Evolutionary conservation across 64 coral and sea anemone genomes (phyloP).

Genomic region (Acropora yongei): DNA sequence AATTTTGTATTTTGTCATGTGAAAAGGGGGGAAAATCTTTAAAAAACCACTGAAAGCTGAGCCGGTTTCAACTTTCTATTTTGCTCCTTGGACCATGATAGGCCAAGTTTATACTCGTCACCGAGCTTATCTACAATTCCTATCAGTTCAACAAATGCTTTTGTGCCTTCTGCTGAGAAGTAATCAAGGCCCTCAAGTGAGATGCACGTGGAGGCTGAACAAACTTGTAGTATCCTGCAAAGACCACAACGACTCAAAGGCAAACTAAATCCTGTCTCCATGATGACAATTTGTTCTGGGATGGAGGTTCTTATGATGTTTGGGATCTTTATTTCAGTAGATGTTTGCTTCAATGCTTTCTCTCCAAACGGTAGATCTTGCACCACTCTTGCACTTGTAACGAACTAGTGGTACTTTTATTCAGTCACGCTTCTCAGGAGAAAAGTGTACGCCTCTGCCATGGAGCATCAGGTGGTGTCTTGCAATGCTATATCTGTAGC

Average conservation of each 20-base stretch:
- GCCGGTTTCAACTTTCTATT: not conserved
- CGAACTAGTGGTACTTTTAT: slow-evolving; percentile 28
- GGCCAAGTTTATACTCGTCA: not conserved
- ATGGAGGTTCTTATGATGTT: slow-evolving; percentile 27
- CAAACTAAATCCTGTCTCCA: slow-evolving; percentile 10
- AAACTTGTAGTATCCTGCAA: slow-evolving; percentile 24
- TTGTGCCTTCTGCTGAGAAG: not conserved
- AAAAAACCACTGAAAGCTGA: not conserved
- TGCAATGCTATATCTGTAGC: slow-evolving; percentile 45
- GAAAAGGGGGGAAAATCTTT: not conserved
- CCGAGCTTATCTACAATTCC: not conserved
- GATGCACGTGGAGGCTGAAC: slow-evolving; percentile 30
- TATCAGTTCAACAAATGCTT: not conserved
- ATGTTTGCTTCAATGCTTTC: slow-evolving; percentile 35
- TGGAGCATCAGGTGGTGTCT: slow-evolving; percentile 49
- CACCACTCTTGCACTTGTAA: not conserved
- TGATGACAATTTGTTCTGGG: slow-evolving; percentile 44
- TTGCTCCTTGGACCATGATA: not conserved
- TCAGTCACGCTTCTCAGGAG: slow-evolving; percentile 18
- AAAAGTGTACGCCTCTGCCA: slow-evolving; percentile 20
- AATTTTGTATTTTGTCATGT: not conserved
- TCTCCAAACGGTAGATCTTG: slow-evolving; percentile 51
- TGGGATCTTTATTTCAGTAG: slow-evolving; percentile 33
- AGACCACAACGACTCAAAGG: slow-evolving; percentile 22
- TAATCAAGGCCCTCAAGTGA: not conserved